These are phyloP conservation scores for Mesorhabditis spiculigera DNA, from an alignment of 2,888 invertebrate species.

Conservation along the genomic window DNA sequence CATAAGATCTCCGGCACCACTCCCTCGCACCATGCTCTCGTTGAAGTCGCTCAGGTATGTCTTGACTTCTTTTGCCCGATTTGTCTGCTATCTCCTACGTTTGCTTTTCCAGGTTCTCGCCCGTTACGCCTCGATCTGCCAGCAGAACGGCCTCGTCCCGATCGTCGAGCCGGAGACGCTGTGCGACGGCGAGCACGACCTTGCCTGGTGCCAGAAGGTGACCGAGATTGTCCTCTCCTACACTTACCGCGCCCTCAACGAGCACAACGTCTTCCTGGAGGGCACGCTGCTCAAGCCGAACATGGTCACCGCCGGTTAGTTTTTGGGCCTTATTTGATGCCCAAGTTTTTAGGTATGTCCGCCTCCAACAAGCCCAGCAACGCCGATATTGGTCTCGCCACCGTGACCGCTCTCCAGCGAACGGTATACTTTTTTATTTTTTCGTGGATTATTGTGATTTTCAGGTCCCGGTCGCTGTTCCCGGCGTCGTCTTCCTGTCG, in stretches of 20 bases:
- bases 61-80: too few species aligned
- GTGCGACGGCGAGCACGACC: constrained; percentile 93
- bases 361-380: constrained; percentile 76
- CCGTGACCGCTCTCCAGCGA: constrained; percentile 84
- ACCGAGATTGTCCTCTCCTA: constrained; percentile 40
- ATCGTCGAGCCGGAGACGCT: constrained; percentile 93
- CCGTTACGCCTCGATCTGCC: constrained; percentile 57
- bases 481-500: constrained; percentile 92
- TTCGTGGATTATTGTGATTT: not conserved
- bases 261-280: constrained; percentile 95
- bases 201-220: constrained; percentile 55
- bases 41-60: constrained; percentile 61
- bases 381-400: constrained; percentile 83
- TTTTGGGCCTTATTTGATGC: not conserved
- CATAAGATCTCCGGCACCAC: constrained; percentile 59
- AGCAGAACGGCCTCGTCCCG: constrained; percentile 84
- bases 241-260: constrained; percentile 72
- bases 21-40: constrained; percentile 59
- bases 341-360: constrained; percentile 69
- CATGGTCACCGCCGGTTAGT: constrained; percentile 85
- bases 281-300: constrained; percentile 97
- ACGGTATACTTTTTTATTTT: constrained; percentile 63
- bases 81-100: too few species aligned
- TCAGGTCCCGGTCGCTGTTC: constrained; percentile 89
- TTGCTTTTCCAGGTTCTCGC: constrained; percentile 57